phyloP scores from a whole-genome alignment of 2,113 vertebrate genomes.

The Harpagus bidentatus region DNA sequence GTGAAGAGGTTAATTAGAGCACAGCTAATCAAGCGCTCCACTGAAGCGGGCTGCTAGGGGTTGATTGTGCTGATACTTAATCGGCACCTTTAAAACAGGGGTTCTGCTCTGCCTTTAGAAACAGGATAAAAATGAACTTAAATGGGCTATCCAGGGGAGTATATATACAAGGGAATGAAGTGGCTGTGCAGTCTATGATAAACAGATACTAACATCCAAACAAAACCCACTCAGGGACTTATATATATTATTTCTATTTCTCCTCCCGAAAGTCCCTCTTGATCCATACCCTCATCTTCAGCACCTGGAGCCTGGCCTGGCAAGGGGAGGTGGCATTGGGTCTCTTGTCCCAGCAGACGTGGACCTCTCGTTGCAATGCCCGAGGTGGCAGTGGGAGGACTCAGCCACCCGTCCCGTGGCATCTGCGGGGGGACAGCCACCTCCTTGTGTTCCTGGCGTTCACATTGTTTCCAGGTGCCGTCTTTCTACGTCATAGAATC shows the following conservation, averaged over 20 bases:
- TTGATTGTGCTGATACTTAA: neutral
- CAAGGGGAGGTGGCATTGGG: neutral
- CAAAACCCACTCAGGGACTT: neutral
- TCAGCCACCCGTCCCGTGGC: neutral
- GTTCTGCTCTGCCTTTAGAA: neutral
- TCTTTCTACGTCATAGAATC: neutral
- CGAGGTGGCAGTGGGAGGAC: accelerated
- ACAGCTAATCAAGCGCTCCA: neutral
- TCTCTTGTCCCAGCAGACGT: neutral
- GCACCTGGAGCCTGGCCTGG: neutral
- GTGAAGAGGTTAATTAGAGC: conserved; percentile 45
- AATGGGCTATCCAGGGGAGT: neutral
- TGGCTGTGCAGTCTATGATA: neutral
- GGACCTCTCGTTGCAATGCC: neutral
- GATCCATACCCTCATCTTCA: neutral
- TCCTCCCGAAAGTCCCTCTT: neutral
- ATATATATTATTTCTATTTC: neutral
- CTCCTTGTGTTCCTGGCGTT: neutral
- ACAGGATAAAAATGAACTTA: neutral
- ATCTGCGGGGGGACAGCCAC: neutral
- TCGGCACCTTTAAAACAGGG: neutral
- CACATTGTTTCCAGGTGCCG: neutral
- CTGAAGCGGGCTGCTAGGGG: neutral
- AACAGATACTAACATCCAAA: neutral
- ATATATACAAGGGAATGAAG: neutral